Conservation (phyloP, 2,797 vertebrate genomes). For the Microhierax caerulescens region DNA sequence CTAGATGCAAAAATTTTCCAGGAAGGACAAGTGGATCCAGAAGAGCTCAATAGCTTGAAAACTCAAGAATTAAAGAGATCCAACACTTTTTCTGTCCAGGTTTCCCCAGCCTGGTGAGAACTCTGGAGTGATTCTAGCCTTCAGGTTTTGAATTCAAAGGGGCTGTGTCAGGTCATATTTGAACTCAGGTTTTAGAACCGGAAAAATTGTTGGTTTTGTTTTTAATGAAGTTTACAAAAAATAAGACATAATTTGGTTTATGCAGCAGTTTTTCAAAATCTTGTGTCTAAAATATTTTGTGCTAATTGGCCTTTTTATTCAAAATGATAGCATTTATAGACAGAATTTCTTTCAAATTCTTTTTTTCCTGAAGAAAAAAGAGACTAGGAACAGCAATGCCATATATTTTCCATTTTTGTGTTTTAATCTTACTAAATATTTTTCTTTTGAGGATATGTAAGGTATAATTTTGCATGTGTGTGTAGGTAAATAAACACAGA, state of each 20-base stretch:
- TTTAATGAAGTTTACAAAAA: background rate
- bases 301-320: background rate
- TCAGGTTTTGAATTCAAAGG: background rate
- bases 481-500: background rate
- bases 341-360: background rate
- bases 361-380: background rate
- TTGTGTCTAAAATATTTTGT: background rate
- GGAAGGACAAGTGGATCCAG: background rate
- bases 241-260: background rate
- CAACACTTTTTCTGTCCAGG: background rate
- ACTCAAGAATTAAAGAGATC: background rate
- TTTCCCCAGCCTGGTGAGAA: background rate
- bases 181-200: background rate
- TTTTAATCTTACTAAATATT: background rate
- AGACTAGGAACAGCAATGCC: background rate
- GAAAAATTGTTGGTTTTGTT: background rate
- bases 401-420: background rate
- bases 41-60: background rate
- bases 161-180: background rate
- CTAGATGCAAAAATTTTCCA: background rate
- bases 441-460: background rate
- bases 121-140: background rate
- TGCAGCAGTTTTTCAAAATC: background rate
- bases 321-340: background rate
- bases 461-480: background rate